Conservation (phyloP, 53 echinoderm and acorn worm genomes). For the Henricia sp. region DNA sequence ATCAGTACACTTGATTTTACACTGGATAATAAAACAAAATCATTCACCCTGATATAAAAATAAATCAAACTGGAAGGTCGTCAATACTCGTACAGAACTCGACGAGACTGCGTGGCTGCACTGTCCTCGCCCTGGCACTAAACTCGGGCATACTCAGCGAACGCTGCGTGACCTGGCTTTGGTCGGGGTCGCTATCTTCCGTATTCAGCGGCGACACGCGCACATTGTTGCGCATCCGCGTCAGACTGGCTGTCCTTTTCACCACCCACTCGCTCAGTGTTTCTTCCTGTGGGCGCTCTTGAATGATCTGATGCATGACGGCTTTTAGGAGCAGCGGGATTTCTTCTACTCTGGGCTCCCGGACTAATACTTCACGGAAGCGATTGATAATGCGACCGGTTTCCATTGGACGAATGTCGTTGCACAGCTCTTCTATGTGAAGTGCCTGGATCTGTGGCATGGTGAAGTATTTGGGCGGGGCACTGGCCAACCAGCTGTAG, state of each 20-base stretch:
- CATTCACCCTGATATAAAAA: no score
- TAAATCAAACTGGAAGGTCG: slow-evolving; percentile 87
- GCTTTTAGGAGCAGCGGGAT: slow-evolving; percentile 84
- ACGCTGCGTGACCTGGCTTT: slow-evolving; percentile 59
- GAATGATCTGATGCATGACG: slow-evolving; percentile 84
- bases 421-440: slow-evolving; percentile 86
- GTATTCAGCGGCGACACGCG: slow-evolving; percentile 82
- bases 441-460: slow-evolving; percentile 79
- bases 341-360: slow-evolving; percentile 85
- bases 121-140: slow-evolving; percentile 53
- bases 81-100: slow-evolving; percentile 94
- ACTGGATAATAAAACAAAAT: no score
- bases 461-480: slow-evolving; percentile 84
- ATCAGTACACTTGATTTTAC: no score
- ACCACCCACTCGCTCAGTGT: slow-evolving; percentile 81
- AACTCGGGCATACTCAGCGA: slow-evolving; percentile 88
- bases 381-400: slow-evolving; percentile 78
- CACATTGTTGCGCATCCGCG: slow-evolving; percentile 65
- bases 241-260: slow-evolving; percentile 80
- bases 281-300: slow-evolving; percentile 87
- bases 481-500: slow-evolving; percentile 92
- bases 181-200: slow-evolving; percentile 54
- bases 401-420: slow-evolving; percentile 67
- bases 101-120: slow-evolving; percentile 72
- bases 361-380: slow-evolving; percentile 77